Conservation (phyloP, 1,140 invertebrate genomes). For the Amphibalanus amphitrite region DNA sequence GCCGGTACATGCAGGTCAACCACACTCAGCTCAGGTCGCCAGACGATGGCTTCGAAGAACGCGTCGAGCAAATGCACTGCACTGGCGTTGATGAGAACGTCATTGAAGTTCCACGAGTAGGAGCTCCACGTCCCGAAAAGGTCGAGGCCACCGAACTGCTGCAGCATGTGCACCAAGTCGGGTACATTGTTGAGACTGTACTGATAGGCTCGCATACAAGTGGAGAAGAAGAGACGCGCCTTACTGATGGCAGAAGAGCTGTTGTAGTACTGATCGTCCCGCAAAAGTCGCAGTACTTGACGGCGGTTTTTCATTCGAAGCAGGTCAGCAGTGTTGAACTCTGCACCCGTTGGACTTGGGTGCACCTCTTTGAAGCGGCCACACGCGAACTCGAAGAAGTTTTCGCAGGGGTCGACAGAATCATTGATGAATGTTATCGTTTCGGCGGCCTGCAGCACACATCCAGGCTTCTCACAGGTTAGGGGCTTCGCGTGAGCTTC, state of each 20-base stretch:
- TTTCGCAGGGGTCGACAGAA: too few species aligned
- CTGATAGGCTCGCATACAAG: not conserved
- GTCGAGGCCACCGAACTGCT: not conserved
- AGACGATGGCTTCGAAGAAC: not conserved
- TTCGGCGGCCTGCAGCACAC: too few species aligned
- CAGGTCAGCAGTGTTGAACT: too few species aligned
- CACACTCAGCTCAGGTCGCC: not conserved
- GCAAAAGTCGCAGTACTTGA: too few species aligned
- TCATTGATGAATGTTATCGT: too few species aligned
- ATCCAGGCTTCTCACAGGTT: too few species aligned
- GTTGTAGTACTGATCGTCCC: too few species aligned
- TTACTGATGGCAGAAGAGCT: not conserved
- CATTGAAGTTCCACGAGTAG: not conserved
- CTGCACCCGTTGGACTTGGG: too few species aligned
- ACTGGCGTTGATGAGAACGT: not conserved
- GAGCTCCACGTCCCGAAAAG: not conserved
- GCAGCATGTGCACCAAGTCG: not conserved
- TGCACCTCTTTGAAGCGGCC: too few species aligned
- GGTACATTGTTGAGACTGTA: not conserved
- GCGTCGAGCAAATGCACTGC: not conserved
- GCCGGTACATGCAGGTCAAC: not conserved
- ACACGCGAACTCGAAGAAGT: too few species aligned
- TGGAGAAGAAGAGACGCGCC: not conserved
- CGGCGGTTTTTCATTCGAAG: too few species aligned
- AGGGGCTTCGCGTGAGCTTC: too few species aligned